phyloP scores from a whole-genome alignment of 1,140 invertebrate species.

The Grapholita molesta region DNA sequence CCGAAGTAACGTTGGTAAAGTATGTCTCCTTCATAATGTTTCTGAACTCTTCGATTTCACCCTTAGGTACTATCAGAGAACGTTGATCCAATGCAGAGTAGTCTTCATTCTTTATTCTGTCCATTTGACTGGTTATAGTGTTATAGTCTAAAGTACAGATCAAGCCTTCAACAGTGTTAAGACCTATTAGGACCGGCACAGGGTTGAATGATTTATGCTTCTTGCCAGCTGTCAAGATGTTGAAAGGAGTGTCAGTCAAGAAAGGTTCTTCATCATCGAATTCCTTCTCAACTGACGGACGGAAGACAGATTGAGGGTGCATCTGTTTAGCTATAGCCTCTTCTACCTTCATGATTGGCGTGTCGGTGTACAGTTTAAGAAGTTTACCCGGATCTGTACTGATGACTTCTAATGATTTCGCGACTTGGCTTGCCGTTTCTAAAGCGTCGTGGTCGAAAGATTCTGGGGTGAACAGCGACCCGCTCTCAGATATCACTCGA shows the following conservation, averaged over 20 bases:
- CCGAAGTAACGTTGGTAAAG: constrained; percentile 50
- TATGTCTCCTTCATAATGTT: constrained; percentile 53
- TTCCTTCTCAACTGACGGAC: constrained; percentile 70
- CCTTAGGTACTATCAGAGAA: constrained; percentile 38
- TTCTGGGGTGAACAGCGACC: constrained; percentile 50
- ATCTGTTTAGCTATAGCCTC: constrained; percentile 66
- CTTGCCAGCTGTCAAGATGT: constrained; percentile 55
- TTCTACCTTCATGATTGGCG: constrained; percentile 45
- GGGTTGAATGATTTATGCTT: constrained; percentile 43
- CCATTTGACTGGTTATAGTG: constrained; percentile 62
- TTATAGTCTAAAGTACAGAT: constrained; percentile 59
- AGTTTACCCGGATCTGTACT: constrained; percentile 47
- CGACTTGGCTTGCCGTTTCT: constrained; percentile 55
- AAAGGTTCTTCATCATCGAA: constrained; percentile 72
- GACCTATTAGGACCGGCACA: constrained; percentile 74
- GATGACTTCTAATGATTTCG: constrained; percentile 55
- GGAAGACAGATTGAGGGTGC: constrained; percentile 64
- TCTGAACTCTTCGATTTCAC: constrained; percentile 49
- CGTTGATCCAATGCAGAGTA: constrained; percentile 55
- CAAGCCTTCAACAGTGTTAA: constrained; percentile 67
- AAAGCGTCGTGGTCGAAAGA: constrained; percentile 57
- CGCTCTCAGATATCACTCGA: constrained; percentile 65
- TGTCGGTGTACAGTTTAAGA: constrained; percentile 47
- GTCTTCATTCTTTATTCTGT: constrained; percentile 65
- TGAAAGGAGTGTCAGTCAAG: constrained; percentile 68